Evolutionary conservation across 2,888 invertebrate species (phyloP).

Genomic region (Cataglyphis albicans): DNA sequence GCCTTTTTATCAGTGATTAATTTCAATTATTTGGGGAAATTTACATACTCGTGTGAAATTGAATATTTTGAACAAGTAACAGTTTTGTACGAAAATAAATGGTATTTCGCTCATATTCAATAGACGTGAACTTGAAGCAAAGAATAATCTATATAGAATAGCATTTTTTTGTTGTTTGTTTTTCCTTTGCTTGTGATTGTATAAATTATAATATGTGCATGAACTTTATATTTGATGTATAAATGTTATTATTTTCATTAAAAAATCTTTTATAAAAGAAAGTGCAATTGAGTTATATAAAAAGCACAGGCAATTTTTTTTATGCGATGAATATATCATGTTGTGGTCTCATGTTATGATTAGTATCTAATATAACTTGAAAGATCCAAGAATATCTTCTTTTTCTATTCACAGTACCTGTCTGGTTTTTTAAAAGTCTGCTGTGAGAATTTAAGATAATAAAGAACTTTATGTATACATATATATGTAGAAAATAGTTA

Average conservation of each 20-base stretch:
- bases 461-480: background rate
- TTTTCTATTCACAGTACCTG: slow-evolving; percentile 11
- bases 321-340: background rate
- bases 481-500: slow-evolving; percentile 22
- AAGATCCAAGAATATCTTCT: slow-evolving; percentile 15
- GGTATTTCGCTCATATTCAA: background rate
- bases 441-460: slow-evolving; percentile 13
- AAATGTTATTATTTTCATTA: background rate
- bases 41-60: background rate
- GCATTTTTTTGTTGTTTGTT: background rate
- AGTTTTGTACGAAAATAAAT: background rate
- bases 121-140: background rate
- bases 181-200: background rate
- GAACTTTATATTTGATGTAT: background rate
- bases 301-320: background rate
- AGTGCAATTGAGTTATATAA: background rate
- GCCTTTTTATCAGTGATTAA: background rate
- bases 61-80: background rate
- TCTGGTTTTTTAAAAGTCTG: slow-evolving; percentile 10
- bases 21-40: background rate
- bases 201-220: background rate
- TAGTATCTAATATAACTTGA: background rate
- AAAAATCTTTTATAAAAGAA: background rate
- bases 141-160: background rate
- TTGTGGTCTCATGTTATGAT: background rate